Evolutionary conservation across 2,888 invertebrate genomes (phyloP).

Genomic region (Malacosoma neustria): DNA sequence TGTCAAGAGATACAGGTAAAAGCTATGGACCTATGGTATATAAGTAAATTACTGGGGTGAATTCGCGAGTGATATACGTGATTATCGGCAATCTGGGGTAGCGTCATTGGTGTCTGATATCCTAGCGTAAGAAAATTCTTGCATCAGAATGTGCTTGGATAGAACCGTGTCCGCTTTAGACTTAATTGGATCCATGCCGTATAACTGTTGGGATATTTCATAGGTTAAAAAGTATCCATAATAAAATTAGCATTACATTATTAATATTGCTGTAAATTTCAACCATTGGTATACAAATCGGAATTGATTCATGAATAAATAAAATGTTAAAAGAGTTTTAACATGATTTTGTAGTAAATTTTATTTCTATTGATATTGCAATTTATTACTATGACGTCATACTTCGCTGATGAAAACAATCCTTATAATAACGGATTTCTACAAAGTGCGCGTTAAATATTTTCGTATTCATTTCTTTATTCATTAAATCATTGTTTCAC

Average conservation of each 20-base stretch:
- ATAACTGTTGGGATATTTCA: too few relatives aligned
- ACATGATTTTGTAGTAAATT: not conserved
- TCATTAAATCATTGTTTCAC: not conserved
- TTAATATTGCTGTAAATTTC: not conserved
- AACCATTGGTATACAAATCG: not conserved
- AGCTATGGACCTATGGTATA: too few relatives aligned
- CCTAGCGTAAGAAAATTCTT: too few relatives aligned
- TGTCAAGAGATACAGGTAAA: too few relatives aligned
- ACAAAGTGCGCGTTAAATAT: not conserved
- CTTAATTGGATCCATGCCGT: too few relatives aligned
- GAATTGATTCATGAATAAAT: not conserved
- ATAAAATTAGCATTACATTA: not conserved
- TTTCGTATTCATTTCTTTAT: not conserved
- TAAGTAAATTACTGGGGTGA: too few relatives aligned
- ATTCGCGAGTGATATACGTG: too few relatives aligned
- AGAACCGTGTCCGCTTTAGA: too few relatives aligned
- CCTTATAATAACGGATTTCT: not conserved
- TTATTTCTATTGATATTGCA: not conserved
- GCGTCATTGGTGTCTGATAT: too few relatives aligned
- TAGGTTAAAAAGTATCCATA: too few relatives aligned
- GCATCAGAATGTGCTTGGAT: too few relatives aligned
- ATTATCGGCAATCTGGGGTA: too few relatives aligned
- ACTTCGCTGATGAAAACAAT: not conserved
- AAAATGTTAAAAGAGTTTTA: not conserved
- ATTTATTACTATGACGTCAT: constrained; percentile 5